Evolutionary conservation across 2,113 vertebrate genomes (phyloP), one percentile per base, ranked within the genome.

Genomic region (Artemisiospiza belli): DNA sequence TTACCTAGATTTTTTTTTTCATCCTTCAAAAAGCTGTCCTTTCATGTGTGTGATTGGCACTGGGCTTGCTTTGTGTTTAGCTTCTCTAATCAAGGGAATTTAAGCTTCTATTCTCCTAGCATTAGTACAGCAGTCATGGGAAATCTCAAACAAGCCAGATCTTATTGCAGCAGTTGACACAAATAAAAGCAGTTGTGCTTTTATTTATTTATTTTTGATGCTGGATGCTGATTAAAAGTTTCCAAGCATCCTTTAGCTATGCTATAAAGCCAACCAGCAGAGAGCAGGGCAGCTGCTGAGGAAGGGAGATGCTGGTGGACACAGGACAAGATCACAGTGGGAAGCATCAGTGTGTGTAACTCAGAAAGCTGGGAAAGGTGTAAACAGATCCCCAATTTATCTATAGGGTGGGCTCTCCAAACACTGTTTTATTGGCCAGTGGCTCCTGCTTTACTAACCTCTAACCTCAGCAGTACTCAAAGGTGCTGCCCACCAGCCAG

Each of bases 401-500:
- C 96, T 98, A 96, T 96, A 31, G 84, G 90, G 90, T 96, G 95
- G 96, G 92, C 96, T 97, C 97, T 97, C 94, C 97, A 98, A 98
- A 97, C 98, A 98, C 83, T 58, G 74, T 97, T 98, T 98, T 98
- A 98, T 98, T 98, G 98, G 98, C 96, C 96, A 93, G 97, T 98
- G 98, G 98, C 98, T 98, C 98, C 98, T 98, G 98, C 98, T 98
- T 98, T 98, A 98, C 98, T 98, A 98, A 98, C 98, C 98, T 98
- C 96, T 98, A 96, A 98, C 98, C 98, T 91, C 75, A 25, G 18
- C 72, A 88, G 78, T 97, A 87, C 98, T 98, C 90, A 62, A 97
- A 97, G 97, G 97, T 98, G 94, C 95, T 96, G 93, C 96, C 96
- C 97, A 96, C 97, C 95, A 95, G 95, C 96, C 97, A 68, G 97